Percentiles rank a stretch among this genome's conserved stretches.
These are phyloP conservation scores for Telmatherina bonti DNA, from an alignment of 2,797 vertebrate species.

Conservation along the genomic window DNA sequence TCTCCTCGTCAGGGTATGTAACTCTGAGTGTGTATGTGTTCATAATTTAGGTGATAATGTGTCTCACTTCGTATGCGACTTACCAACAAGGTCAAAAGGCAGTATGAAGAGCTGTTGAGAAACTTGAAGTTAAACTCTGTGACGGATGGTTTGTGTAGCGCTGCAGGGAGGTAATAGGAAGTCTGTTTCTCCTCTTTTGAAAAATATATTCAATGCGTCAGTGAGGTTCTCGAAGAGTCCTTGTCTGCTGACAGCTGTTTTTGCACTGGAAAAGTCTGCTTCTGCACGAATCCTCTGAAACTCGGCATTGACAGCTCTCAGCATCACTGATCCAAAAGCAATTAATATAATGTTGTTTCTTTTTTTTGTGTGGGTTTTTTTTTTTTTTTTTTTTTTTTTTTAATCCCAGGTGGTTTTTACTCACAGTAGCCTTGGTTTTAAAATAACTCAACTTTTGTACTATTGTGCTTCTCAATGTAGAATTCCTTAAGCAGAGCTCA, in stretches of 20 bases:
- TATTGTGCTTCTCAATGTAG: too few species aligned
- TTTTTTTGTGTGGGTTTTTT: too few species aligned
- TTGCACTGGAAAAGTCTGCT: not conserved
- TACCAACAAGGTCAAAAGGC: not conserved
- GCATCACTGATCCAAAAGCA: not conserved
- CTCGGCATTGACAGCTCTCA: not conserved
- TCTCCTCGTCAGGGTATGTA: not conserved
- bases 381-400: too few species aligned
- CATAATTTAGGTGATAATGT: not conserved
- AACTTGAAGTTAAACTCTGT: not conserved
- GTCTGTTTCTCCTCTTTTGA: not conserved
- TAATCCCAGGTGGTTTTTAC: too few species aligned
- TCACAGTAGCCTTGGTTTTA: too few species aligned
- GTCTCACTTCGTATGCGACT: slow-evolving; percentile 2
- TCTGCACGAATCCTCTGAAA: not conserved
- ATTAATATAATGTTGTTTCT: too few species aligned
- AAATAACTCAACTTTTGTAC: too few species aligned
- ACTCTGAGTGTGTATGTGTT: not conserved
- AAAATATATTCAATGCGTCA: not conserved
- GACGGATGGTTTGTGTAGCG: too few species aligned
- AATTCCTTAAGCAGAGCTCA: too few species aligned
- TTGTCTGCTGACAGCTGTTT: not conserved
- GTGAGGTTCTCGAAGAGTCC: not conserved
- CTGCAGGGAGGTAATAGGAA: not conserved
- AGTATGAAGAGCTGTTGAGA: not conserved